phyloP scores from a whole-genome alignment of 2,113 vertebrate species.

The Oenanthe oenanthe region DNA sequence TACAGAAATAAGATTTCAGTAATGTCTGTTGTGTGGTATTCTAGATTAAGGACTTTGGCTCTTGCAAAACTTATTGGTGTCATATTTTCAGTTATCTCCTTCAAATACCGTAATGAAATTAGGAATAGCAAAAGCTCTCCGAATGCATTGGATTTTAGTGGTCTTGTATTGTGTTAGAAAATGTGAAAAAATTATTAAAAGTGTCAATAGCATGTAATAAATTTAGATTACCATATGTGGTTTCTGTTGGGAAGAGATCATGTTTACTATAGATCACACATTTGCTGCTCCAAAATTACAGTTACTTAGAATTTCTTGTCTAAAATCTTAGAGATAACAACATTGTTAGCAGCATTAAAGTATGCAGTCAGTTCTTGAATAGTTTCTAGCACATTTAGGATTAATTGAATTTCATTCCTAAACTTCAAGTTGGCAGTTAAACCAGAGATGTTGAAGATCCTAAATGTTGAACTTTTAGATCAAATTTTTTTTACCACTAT shows the following conservation, averaged over 20 bases:
- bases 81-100: background rate
- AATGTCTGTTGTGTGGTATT: background rate
- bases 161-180: background rate
- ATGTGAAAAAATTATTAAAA: background rate
- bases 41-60: background rate
- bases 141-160: background rate
- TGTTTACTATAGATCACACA: background rate
- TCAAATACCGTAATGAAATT: background rate
- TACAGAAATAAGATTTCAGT: background rate
- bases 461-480: background rate
- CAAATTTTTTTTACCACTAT: background rate
- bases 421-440: background rate
- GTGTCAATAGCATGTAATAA: background rate
- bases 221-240: background rate
- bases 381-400: background rate
- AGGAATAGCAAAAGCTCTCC: background rate
- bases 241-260: background rate
- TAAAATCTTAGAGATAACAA: background rate
- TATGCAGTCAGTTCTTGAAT: background rate
- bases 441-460: background rate
- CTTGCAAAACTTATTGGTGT: background rate
- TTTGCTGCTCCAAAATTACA: background rate
- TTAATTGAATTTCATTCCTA: background rate
- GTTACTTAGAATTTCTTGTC: background rate
- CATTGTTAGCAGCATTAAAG: background rate